Base-by-base conservation (phyloP, 2,113 vertebrate species). In the Pseudorhombus dupliciocellatus region DNA sequence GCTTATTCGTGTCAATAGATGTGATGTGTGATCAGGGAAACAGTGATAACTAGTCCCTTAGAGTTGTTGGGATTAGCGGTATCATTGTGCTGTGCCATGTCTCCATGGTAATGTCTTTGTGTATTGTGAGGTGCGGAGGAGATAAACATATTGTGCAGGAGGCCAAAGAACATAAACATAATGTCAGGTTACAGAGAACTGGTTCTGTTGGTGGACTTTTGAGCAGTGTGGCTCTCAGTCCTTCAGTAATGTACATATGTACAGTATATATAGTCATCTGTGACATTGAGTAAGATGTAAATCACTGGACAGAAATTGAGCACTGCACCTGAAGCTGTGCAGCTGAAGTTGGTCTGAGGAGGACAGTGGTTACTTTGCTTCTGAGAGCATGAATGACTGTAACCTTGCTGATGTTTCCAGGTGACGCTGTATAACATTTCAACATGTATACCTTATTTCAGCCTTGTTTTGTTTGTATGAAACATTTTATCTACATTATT, bases 301-400 rank as follows among this genome's bases (percentile, higher is more conserved):
- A 26, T 6, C 40, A 16, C 16, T 4, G 18, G 40, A 18, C 40
- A 44, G 20, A 21, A 50, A 9, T 11, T 4, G 4, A 68, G 26
- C 5, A 20, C 37, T 63, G 61, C 44, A 60, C 50, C 62, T n/a
- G n/a, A n/a, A 37, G 25, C 24, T 59, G 66, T 69, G 53, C 76
- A 52, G 30, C 18, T 48, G 50, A 10, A 60, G 57, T 73, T 59
- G 53, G 62, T 58, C 58, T 59, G 68, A 68, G 57, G 22, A 72
- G 46, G 58, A 61, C 37, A 59, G 64, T n/a, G 22, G 72, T 65
- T 51, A 4, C 46, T n/a, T 20, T 48, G 18, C 58, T 66, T 83
- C 46, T 44, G 34, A 25, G 20, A 42, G 56, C 77, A 73, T 83
- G 42, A 76, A 15, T 84, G 66, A 37, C 62, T 79, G 66, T 54